phyloP scores from a whole-genome alignment of 2,888 invertebrate species.

The Pasiphila rectangulata region DNA sequence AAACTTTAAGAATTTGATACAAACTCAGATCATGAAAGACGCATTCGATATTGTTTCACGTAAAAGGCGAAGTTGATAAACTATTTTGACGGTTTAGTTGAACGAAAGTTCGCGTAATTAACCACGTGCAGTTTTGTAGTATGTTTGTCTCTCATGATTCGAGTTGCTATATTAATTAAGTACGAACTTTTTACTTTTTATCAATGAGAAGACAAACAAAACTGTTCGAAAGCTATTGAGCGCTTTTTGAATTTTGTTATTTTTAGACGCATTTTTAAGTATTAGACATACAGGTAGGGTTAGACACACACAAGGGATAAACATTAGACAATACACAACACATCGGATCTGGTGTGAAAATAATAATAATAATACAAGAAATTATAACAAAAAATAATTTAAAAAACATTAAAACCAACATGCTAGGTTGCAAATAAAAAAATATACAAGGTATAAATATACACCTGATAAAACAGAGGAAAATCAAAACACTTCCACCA shows the following conservation, averaged over 20 bases:
- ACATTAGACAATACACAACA: slow-evolving; percentile 95
- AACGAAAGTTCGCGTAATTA: slow-evolving; percentile 15
- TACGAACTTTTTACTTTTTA: slow-evolving; percentile 49
- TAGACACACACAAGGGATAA: slow-evolving; percentile 94
- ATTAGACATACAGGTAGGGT: slow-evolving; percentile 82
- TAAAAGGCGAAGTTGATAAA: slow-evolving; percentile 6
- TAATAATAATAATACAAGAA: slow-evolving; percentile 61
- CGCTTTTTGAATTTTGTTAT: slow-evolving; percentile 61
- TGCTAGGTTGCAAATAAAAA: slow-evolving; percentile 69
- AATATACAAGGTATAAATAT: slow-evolving; percentile 60
- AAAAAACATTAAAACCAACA: slow-evolving; percentile 67
- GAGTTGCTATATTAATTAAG: slow-evolving; percentile 46
- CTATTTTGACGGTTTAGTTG: slow-evolving; percentile 8
- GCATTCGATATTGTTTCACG: slow-evolving; percentile 29
- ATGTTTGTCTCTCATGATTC: slow-evolving; percentile 66
- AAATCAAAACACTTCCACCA: slow-evolving; percentile 81
- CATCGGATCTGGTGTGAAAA: slow-evolving; percentile 82
- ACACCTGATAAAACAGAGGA: slow-evolving; percentile 75
- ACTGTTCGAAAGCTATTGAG: slow-evolving; percentile 74
- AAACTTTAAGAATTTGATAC: slow-evolving; percentile 47
- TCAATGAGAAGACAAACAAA: slow-evolving; percentile 72
- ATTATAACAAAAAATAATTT: slow-evolving; percentile 49
- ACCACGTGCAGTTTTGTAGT: slow-evolving; percentile 25
- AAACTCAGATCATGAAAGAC: slow-evolving; percentile 71
- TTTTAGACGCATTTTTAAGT: slow-evolving; percentile 65